Evolutionary conservation across 2,797 vertebrate species (phyloP).

Genomic region (Otus scops): DNA sequence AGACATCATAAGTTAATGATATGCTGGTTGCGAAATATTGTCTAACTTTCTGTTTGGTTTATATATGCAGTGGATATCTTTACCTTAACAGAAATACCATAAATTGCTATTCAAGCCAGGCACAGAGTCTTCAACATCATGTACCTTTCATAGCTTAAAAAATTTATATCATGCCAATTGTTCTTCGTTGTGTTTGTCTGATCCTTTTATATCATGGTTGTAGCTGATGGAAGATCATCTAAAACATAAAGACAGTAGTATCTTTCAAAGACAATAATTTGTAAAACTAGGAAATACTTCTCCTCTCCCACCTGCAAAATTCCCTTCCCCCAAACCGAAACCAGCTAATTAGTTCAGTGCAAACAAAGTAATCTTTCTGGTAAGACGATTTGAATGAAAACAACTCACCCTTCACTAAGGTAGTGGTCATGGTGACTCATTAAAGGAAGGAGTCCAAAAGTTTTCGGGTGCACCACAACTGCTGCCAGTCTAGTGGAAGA

Average conservation of each 20-base stretch:
- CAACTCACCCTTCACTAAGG: slow-evolving; percentile 27
- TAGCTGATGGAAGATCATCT: neutral
- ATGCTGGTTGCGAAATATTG: neutral
- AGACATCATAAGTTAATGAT: neutral
- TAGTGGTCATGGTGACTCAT: neutral
- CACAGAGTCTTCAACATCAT: neutral
- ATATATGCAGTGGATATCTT: neutral
- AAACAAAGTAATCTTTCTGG: neutral
- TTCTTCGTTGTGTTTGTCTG: neutral
- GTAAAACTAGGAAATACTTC: neutral
- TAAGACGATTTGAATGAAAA: slow-evolving; percentile 1
- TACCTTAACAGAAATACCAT: neutral
- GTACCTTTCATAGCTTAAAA: neutral
- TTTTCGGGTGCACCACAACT: neutral
- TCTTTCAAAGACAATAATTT: neutral
- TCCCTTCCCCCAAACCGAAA: neutral
- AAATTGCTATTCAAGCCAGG: neutral
- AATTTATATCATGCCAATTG: neutral
- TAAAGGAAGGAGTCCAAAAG: slow-evolving; percentile 18
- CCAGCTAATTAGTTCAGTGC: neutral
- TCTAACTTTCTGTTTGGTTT: neutral
- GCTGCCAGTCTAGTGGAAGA: slow-evolving; percentile 14
- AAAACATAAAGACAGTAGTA: neutral
- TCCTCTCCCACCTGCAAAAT: neutral
- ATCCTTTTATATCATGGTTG: neutral